Base-by-base conservation (phyloP, 2,888 invertebrate genomes). In the Archips crataeganus region DNA sequence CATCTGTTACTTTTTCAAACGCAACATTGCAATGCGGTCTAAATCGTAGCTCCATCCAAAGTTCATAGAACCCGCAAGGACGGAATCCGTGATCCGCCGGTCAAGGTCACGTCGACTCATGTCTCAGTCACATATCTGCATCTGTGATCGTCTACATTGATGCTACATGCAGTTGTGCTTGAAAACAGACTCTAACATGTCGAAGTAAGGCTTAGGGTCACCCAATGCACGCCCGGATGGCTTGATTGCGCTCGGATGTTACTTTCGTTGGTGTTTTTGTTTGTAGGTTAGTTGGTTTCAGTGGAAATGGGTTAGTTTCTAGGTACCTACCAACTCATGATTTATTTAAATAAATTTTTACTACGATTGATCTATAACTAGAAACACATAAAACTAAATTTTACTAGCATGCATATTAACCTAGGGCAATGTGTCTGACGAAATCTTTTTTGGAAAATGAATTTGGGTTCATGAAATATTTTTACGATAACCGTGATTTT, bases 91-190 rank as follows among this genome's bases (percentile, higher is more conserved):
- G 93, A 94, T 90, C 76, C 83, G 91, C 76, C 83, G 91, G 92
- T 91, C 93, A 94, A 93, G 94, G 94, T 89, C 90, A 90, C 89
- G 83, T 84, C 86, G 85, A 82, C 80, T 85, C 85, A 87, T 87
- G 91, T 88, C 90, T 89, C 87, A 84, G 88, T 85, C 84, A 84
- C 83, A 87, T 89, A 90, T 92, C 92, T 92, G 91, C 91, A 92
- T 91, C 91, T 91, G 90, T 85, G 92, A 93, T 93, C 90, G 89
- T 91, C 92, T 87, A 91, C 90, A 87, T 88, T 89, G 91, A 92
- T 92, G 91, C 81, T 77, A 80, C 76, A 75, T 85, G 83, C 85
- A 88, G 76, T 80, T 69, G 61, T 71, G 78, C 77, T 64, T 82
- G 81, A 93, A 81, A 88, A 78, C 85, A 76, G 80, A 87, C 90